Evolutionary conservation across 2,797 vertebrate species (phyloP), one percentile per base, ranked within the genome.

Genomic region (Glossophaga mutica): DNA sequence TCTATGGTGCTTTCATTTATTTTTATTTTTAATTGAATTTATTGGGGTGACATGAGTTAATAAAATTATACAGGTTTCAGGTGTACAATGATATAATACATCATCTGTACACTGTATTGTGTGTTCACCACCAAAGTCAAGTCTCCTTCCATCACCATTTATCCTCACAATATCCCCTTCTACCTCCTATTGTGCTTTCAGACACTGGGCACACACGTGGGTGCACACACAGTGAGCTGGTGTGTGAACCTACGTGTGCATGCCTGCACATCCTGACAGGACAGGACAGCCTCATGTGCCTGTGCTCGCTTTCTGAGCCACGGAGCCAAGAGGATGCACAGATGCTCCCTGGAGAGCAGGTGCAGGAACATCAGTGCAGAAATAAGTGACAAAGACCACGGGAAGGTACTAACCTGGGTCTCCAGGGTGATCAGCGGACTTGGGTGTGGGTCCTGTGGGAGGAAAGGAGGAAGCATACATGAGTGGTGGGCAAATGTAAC

Each of bases 391-490:
- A 73, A 22, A 57, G 16, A 16, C 29, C 22, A 26, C 0, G 1
- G 44, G 65, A n/a, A 94, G 42, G 44, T 62, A 98, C 98, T 98
- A 94, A 98, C 98, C 98, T 98, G 97, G 50, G 96, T 94, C 87
- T 98, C 97, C 95, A 98, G 90, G 94, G 95, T 97, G 82, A 93
- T 97, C 87, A 97, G 97, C 3, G 97, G 98, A 95, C 97, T 98
- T 9, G 97, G 97, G 70, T 97, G 98, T 44, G 97, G 97, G 24
- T 98, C 98, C 98, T 98, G 96, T 48, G 96, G 84, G 52, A 55
- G 95, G 85, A 95, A 97, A 95, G 83, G 62, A 97, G 44, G 91
- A 90, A 87, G 44, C 19, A 10, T n/a, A 9, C 0, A 0, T 97
- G 59, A 95, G 70, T 6, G 29, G 18, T 9, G 55, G 29, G 52